These are phyloP conservation scores for Heliconius hortense DNA, from an alignment of 2,888 invertebrate species.

Conservation along the genomic window DNA sequence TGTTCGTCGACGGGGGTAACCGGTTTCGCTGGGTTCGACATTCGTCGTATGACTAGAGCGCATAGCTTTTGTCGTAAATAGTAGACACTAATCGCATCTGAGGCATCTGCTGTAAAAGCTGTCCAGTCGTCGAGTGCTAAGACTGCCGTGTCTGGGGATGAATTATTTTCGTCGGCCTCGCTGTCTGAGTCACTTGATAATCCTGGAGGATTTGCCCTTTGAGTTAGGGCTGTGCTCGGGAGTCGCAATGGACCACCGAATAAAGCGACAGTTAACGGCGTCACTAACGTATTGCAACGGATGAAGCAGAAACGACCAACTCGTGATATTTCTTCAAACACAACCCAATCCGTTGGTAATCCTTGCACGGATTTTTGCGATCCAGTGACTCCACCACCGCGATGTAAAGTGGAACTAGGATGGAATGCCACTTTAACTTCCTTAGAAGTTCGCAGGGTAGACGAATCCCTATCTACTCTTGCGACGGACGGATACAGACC, in stretches of 20 bases:
- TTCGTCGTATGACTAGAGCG: constrained; percentile 84
- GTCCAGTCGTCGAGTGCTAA: constrained; percentile 89
- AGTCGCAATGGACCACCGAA: constrained; percentile 88
- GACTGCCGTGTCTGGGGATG: constrained; percentile 65
- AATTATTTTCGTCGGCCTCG: constrained; percentile 67
- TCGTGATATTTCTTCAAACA: constrained; percentile 92
- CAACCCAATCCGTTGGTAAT: constrained; percentile 91
- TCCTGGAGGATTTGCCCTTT: constrained; percentile 72
- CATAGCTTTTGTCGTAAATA: constrained; percentile 88
- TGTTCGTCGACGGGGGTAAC: constrained; percentile 85
- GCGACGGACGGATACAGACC: constrained; percentile 96
- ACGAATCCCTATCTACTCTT: constrained; percentile 84
- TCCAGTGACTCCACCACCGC: constrained; percentile 72
- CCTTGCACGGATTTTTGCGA: constrained; percentile 61
- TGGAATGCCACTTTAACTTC: constrained; percentile 80
- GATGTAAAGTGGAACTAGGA: constrained; percentile 84
- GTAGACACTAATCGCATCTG: constrained; percentile 84
- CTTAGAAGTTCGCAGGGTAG: constrained; percentile 84
- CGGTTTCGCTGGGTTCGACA: constrained; percentile 82
- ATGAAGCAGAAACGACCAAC: constrained; percentile 86
- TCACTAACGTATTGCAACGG: constrained; percentile 90
- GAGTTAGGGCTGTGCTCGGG: constrained; percentile 72
- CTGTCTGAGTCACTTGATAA: constrained; percentile 75
- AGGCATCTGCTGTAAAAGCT: constrained; percentile 85
- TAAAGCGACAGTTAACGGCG: constrained; percentile 90